Base-by-base conservation (phyloP, 2,888 invertebrate genomes). In the Spilosoma lubricipeda region DNA sequence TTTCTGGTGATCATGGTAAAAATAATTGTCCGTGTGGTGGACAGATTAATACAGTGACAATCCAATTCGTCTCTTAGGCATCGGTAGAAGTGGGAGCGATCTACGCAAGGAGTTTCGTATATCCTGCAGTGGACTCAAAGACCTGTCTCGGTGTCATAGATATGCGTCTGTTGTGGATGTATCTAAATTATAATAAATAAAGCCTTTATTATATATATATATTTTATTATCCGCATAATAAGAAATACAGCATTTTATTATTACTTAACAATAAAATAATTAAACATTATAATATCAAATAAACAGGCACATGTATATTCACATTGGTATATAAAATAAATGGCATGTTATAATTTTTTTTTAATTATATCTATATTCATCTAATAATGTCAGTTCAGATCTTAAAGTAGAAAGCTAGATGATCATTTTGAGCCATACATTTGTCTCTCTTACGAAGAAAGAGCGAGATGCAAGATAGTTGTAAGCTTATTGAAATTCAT, bases 321-420 rank as follows among this genome's bases (percentile, higher is more conserved):
- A 81, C 15, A 20, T 89, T 85, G 86, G 92, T 90, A 91, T 93
- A 93, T 91, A 91, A 93, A 95, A 95, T 95, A 95, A 95, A 95
- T 94, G 94, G 93, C 94, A 95, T 95, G 95, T 95, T 95, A 95
- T 90, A 94, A 93, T 95, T 91, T n/a, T n/a, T n/a, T n/a, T n/a
- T 93, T 93, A 90, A 23, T 20, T 39, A 39, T n/a, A 39, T 39
- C n/a, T 66, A 66, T 66, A 39, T 39, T 66, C n/a, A 66, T 33
- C 48, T 67, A 30, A 27, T 45, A 27, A 30, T 56, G 33, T 52
- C 56, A 56, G n/a, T 69, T 33, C 65, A 39, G 52, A 36, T 56
- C 69, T 69, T 69, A 48, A 11, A 67, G 33, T 48, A 45, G 30
- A 30, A 33, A 48, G 5, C 4, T 67, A 48, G 23, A 33, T 20